These are phyloP conservation scores for silkworm (Bombyx mori) DNA, from an alignment of 1,140 invertebrate species.

Conservation along the genomic window ASM3026992v2 NC_085124.1:9016501-9017000, in stretches of 20 bases:
- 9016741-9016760: too few species aligned
- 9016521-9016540: conserved; percentile 50
- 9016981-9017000: conserved; percentile 60
- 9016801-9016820: too few species aligned
- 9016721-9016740: too few species aligned
- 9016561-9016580: conserved; percentile 60
- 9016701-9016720: too few species aligned
- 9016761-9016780: too few species aligned
- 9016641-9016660: too few species aligned
- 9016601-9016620: too few species aligned
- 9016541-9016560: conserved; percentile 54
- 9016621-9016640: too few species aligned
- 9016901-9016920: conserved; percentile 66
- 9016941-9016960: conserved; percentile 66
- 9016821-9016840: too few species aligned
- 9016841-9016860: background rate
- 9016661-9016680: too few species aligned
- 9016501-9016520: conserved; percentile 50
- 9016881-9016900: conserved; percentile 71
- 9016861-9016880: conserved; percentile 64
- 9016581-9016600: conserved; percentile 34
- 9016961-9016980: conserved; percentile 55
- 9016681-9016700: too few species aligned
- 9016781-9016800: too few species aligned
- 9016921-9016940: conserved; percentile 70